phyloP scores from a whole-genome alignment of 2,797 vertebrate species.

The Labeo calbasu region DNA sequence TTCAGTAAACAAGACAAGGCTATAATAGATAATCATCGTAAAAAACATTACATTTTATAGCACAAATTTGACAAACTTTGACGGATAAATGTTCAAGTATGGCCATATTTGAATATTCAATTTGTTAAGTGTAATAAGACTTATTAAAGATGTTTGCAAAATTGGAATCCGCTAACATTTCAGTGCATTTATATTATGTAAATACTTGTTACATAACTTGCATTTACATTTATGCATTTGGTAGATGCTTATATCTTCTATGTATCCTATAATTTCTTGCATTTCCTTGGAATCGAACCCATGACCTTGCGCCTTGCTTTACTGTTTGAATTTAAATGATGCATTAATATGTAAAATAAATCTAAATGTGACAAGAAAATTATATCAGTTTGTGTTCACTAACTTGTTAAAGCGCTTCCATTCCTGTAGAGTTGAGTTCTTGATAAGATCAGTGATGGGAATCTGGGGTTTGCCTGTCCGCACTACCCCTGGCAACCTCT shows the following conservation, averaged over 20 bases:
- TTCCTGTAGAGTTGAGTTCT: conserved; percentile 49
- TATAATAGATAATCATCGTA: neutral
- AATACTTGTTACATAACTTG: neutral
- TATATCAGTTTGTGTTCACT: neutral
- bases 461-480: conserved; percentile 70
- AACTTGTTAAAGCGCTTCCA: conserved; percentile 83
- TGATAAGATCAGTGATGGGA: accelerated
- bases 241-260: neutral
- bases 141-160: no score
- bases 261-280: neutral
- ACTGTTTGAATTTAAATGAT: neutral
- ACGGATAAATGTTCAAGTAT: neutral
- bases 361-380: neutral
- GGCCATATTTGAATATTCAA: neutral
- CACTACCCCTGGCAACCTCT: conserved; percentile 78
- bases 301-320: neutral
- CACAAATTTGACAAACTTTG: neutral
- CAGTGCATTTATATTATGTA: neutral
- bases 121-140: neutral
- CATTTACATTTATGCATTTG: neutral
- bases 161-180: neutral
- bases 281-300: neutral
- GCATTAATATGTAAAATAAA: neutral
- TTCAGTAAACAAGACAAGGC: neutral
- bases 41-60: neutral